phyloP scores from a whole-genome alignment of 2,113 vertebrate genomes.

The Gavialis gangeticus region DNA sequence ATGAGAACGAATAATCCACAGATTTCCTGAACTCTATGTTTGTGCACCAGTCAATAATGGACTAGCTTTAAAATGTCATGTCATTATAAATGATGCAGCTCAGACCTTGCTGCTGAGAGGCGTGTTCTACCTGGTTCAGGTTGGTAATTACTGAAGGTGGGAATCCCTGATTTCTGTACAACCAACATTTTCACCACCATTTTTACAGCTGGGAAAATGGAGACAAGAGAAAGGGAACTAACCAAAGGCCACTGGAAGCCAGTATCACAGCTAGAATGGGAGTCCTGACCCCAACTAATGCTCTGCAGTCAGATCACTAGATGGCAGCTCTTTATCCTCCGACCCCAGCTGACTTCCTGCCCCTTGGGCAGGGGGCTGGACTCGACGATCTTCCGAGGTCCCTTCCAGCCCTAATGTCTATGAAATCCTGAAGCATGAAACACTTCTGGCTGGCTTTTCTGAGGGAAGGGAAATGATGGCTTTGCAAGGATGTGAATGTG shows the following conservation, averaged over 20 bases:
- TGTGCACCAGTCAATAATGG: background rate
- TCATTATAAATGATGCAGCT: background rate
- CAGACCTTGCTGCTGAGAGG: background rate
- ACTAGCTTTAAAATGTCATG: background rate
- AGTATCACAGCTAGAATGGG: background rate
- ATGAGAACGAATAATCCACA: background rate
- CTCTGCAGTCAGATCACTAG: background rate
- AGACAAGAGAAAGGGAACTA: background rate
- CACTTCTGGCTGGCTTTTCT: background rate
- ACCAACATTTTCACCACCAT: background rate
- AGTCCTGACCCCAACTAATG: background rate
- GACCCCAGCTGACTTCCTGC: too few species aligned
- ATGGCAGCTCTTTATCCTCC: background rate
- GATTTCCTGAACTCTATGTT: background rate
- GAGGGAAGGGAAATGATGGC: background rate
- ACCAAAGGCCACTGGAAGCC: background rate
- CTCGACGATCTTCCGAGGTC: too few species aligned
- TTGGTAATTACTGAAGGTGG: fast-evolving
- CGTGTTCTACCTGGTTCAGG: background rate
- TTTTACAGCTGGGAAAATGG: background rate
- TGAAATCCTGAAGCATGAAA: background rate
- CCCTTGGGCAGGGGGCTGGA: too few species aligned
- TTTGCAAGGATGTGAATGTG: background rate
- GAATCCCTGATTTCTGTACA: background rate
- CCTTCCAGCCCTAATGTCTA: too few species aligned